phyloP scores from a whole-genome alignment of 1,140 invertebrate genomes.

The Hylyphantes graminicola region DNA sequence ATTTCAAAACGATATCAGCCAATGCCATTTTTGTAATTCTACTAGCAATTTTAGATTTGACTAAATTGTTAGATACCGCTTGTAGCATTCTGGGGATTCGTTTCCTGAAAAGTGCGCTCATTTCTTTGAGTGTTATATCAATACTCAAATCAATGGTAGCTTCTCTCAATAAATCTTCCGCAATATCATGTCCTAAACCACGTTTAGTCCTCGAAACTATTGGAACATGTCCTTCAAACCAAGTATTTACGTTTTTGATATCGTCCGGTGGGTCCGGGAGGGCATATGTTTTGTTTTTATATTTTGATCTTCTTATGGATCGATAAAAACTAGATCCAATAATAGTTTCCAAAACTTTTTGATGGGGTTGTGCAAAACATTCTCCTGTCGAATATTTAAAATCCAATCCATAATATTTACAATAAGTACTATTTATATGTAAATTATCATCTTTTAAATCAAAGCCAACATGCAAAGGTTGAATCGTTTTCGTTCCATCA shows the following conservation, averaged over 20 bases:
- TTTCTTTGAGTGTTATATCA: background rate
- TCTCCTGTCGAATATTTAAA: background rate
- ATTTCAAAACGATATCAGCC: background rate
- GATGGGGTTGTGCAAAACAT: background rate
- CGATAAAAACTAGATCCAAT: slow-evolving; percentile 4
- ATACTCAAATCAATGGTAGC: background rate
- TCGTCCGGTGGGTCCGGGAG: background rate
- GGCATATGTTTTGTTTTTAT: background rate
- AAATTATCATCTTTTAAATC: background rate
- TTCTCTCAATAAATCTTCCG: background rate
- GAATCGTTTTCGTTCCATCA: background rate
- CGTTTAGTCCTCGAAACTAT: background rate
- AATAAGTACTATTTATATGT: background rate
- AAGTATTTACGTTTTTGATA: slow-evolving; percentile 11
- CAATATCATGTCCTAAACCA: background rate
- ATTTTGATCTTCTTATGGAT: background rate
- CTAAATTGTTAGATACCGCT: background rate
- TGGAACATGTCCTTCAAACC: background rate
- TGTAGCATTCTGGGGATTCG: background rate
- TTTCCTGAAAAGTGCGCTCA: background rate
- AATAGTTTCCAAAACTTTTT: background rate
- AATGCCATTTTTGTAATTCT: slow-evolving; percentile 6
- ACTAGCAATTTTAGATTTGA: background rate
- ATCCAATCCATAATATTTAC: slow-evolving; percentile 17
- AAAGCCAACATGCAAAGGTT: slow-evolving; percentile 7